phyloP scores from a whole-genome alignment of 2,113 vertebrate genomes.

The Plestiodon gilberti region DNA sequence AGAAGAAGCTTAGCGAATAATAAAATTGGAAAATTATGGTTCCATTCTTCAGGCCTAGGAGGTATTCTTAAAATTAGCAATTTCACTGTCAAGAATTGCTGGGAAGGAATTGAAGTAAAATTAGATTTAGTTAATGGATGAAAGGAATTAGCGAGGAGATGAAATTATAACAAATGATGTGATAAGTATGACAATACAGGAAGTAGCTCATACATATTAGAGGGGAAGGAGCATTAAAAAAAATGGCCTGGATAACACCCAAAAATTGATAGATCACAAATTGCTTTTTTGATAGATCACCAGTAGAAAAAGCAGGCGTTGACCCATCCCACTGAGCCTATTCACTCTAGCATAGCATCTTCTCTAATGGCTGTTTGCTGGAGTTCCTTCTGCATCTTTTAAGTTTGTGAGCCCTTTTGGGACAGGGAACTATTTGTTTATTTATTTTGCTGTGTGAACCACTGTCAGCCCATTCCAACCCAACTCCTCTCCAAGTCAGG shows the following conservation, averaged over 20 bases:
- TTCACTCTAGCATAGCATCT: neutral
- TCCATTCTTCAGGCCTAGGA: constrained; percentile 27
- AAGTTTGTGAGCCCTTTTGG: no score
- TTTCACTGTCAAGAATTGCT: constrained; percentile 34
- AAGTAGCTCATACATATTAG: neutral
- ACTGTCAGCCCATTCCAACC: no score
- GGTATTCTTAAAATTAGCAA: constrained; percentile 11
- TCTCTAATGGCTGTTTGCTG: no score
- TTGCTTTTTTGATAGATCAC: neutral
- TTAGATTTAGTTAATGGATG: constrained; percentile 29
- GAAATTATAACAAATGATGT: constrained; percentile 19
- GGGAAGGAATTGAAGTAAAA: constrained; percentile 31
- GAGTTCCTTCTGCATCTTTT: no score
- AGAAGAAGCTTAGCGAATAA: constrained; percentile 31
- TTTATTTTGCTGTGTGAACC: no score
- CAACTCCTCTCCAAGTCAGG: no score
- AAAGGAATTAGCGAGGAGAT: neutral
- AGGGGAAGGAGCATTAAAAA: neutral
- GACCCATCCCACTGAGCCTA: neutral
- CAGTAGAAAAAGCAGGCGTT: neutral
- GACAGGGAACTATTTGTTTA: no score
- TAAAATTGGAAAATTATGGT: constrained; percentile 34
- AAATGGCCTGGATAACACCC: neutral
- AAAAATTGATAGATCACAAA: neutral
- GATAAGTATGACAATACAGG: constrained; percentile 1